Percentiles rank a stretch among this genome's conserved stretches.
These are phyloP conservation scores for Drosophila buzzatii DNA, from an alignment of 2,888 invertebrate genomes.

Conservation along the genomic window DNA sequence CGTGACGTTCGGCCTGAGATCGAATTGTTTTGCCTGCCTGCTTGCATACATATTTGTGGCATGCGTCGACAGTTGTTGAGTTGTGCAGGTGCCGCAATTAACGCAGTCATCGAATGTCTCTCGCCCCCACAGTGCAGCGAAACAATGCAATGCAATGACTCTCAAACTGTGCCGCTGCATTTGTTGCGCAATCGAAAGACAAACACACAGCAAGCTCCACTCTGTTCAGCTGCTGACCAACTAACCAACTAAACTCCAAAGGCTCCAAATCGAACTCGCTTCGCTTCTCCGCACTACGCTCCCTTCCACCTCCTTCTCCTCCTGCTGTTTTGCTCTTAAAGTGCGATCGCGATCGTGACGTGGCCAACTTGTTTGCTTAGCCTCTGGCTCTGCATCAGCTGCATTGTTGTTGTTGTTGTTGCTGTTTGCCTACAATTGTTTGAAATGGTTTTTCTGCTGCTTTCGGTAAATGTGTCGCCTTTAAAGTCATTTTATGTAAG, in stretches of 20 bases:
- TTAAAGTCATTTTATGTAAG: slow-evolving; percentile 80
- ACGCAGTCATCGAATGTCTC: slow-evolving; percentile 58
- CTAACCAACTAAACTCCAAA: slow-evolving; percentile 72
- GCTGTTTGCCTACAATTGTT: slow-evolving; percentile 63
- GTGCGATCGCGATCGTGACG: slow-evolving; percentile 82
- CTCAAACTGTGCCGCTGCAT: slow-evolving; percentile 49
- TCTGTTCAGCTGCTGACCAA: slow-evolving; percentile 68
- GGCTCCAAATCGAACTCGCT: slow-evolving; percentile 14
- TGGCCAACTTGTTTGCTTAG: slow-evolving; percentile 76
- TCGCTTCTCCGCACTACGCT: neutral
- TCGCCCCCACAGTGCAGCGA: slow-evolving; percentile 39
- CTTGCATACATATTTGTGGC: slow-evolving; percentile 37
- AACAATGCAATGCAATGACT: slow-evolving; percentile 38
- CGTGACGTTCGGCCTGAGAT: slow-evolving; percentile 9
- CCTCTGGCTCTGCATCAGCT: slow-evolving; percentile 38
- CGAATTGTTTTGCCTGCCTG: slow-evolving; percentile 16
- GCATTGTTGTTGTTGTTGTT: slow-evolving; percentile 31
- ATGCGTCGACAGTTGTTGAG: slow-evolving; percentile 67
- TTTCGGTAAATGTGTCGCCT: slow-evolving; percentile 78
- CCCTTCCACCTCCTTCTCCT: neutral
- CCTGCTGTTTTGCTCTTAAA: slow-evolving; percentile 46
- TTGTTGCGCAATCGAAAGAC: slow-evolving; percentile 59
- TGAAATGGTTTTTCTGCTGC: slow-evolving; percentile 53
- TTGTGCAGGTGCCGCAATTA: slow-evolving; percentile 60
- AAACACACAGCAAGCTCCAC: slow-evolving; percentile 48